Conservation (phyloP, 2,888 invertebrate genomes). For the Helicoverpa assulta region DNA sequence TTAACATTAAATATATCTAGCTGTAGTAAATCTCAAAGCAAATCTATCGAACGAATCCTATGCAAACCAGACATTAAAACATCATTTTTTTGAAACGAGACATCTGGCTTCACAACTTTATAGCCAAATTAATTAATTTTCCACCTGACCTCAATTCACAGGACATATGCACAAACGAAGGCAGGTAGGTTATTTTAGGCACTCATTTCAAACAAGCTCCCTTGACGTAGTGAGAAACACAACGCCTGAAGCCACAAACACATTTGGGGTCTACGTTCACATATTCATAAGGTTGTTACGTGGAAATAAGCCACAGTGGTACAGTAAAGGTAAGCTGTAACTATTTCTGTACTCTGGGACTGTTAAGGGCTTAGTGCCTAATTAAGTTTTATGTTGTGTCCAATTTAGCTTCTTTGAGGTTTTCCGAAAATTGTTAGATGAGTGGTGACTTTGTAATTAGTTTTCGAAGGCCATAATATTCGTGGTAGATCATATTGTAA, state of each 20-base stretch:
- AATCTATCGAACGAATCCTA: no score
- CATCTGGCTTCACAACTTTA: neutral
- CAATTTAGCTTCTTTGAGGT: slow-evolving; percentile 17
- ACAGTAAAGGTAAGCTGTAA: slow-evolving; percentile 29
- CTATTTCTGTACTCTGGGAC: slow-evolving; percentile 43
- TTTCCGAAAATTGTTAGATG: neutral
- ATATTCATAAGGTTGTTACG: slow-evolving; percentile 44
- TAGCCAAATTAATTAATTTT: neutral
- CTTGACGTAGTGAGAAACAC: slow-evolving; percentile 14
- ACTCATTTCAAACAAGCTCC: slow-evolving; percentile 5
- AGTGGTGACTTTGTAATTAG: neutral
- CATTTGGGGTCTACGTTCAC: slow-evolving; percentile 22
- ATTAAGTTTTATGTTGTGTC: slow-evolving; percentile 30
- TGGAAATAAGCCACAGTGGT: slow-evolving; percentile 39
- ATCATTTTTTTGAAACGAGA: neutral
- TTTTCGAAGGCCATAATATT: neutral
- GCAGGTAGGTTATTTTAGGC: slow-evolving; percentile 25
- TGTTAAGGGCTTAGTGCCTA: slow-evolving; percentile 39
- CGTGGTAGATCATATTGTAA: slow-evolving; percentile 6
- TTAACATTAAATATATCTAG: no score
- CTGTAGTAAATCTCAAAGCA: no score
- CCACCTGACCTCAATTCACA: neutral
- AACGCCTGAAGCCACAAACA: slow-evolving; percentile 32
- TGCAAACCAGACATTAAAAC: no score
- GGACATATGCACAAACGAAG: neutral